Base-by-base conservation (phyloP, 2,797 vertebrate genomes). In the Pogonophryne albipinna region DNA sequence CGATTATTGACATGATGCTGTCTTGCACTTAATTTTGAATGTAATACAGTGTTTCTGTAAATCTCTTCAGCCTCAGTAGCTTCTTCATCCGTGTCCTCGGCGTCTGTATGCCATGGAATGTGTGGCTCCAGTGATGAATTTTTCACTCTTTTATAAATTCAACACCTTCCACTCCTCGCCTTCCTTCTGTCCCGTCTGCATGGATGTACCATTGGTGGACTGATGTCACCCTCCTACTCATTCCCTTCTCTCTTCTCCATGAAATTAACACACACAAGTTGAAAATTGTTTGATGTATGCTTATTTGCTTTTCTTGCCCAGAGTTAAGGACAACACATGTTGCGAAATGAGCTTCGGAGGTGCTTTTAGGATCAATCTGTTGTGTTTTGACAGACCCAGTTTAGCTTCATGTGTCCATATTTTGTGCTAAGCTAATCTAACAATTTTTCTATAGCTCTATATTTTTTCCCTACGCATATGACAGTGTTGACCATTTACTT, bases 141-240 rank as follows among this genome's bases (percentile, higher is more conserved):
- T 70, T 78, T 80, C 70, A 55, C 67, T 74, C 42, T 64, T 85
- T 74, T 17, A 58, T 76, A 76, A 78, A 83, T 74, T 74, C 59
- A 76, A 73, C 79, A 79, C 74, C 68, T 59, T 66, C 59, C 44
- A 11, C 52, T 70, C 57, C 71, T 72, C 7, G 2, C 71, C 20
- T 49, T 75, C 23, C 16, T 57, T 42, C 56, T 66, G 65, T 75
- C 70, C 58, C 23, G n/a, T 78, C 50, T 57, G 42, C 42, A 44
- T 20, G 65, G 57, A 53, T 42, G n/a, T 60, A 70, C 7, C 0
- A 9, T 50, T 34, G 51, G 50, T 75, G 42, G 34, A 70, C 44
- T 4, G 0, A 12, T 23, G 52, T 74, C 59, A 31, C 45, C 42
- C 31, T 74, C 20, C 27, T 45, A 41, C 14, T 46, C 51, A 4